These are phyloP conservation scores for Bucco capensis DNA, from an alignment of 2,113 vertebrate species.

Conservation along the genomic window DNA sequence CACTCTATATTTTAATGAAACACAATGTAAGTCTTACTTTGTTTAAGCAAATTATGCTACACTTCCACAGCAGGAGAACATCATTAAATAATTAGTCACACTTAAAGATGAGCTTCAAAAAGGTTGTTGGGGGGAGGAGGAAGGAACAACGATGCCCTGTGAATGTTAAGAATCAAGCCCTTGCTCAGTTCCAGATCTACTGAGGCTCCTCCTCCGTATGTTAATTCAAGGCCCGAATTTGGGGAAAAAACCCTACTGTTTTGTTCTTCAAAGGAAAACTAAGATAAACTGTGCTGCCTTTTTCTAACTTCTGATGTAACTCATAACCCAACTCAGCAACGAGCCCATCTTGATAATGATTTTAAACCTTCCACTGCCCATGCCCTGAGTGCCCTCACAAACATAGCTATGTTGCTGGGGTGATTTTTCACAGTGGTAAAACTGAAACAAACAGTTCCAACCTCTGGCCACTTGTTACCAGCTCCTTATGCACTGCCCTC, in stretches of 20 bases:
- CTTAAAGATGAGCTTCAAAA: neutral
- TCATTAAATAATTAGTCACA: neutral
- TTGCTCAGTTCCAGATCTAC: neutral
- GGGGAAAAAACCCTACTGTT: neutral
- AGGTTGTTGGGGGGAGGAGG: neutral
- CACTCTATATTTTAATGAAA: neutral
- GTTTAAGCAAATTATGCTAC: neutral
- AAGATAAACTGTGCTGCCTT: neutral
- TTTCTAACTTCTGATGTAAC: neutral
- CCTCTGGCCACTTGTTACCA: neutral
- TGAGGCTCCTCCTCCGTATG: neutral
- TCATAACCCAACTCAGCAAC: neutral
- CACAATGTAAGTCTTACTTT: neutral
- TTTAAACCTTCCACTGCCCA: neutral
- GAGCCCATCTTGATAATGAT: neutral
- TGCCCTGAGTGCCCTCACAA: fast-evolving
- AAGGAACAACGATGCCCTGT: neutral
- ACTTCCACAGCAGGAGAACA: neutral
- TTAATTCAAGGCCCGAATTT: neutral
- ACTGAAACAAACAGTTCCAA: neutral
- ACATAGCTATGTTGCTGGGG: neutral
- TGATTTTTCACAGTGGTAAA: neutral
- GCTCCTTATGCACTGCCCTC: neutral
- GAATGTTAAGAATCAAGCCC: neutral
- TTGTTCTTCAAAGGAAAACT: neutral